phyloP scores from a whole-genome alignment of 2,113 vertebrate species.

The Daboia siamensis region DNA sequence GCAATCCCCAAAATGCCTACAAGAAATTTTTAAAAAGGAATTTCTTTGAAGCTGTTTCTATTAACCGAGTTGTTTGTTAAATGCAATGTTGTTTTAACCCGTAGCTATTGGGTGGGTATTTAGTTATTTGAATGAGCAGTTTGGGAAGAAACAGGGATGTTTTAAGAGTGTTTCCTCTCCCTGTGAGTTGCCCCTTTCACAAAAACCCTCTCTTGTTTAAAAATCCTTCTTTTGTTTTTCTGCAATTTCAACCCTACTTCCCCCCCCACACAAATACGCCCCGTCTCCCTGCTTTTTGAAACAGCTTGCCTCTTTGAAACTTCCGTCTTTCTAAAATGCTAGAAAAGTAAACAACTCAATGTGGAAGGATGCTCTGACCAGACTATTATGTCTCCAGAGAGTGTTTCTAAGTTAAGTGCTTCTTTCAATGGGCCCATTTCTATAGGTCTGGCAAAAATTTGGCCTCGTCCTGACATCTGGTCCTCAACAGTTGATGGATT shows the following conservation, averaged over 20 bases:
- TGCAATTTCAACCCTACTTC: background rate
- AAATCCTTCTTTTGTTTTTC: background rate
- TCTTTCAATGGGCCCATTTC: constrained; percentile 34
- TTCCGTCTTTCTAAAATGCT: constrained; percentile 12
- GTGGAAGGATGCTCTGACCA: background rate
- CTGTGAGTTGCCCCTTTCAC: background rate
- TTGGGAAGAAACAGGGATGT: background rate
- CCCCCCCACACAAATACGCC: background rate
- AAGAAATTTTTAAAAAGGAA: constrained; percentile 31
- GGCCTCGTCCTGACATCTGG: constrained; percentile 41
- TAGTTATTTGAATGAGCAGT: constrained; percentile 32
- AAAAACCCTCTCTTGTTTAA: constrained; percentile 18
- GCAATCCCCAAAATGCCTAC: constrained; percentile 12
- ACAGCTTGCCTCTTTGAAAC: constrained; percentile 33
- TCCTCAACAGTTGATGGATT: constrained; percentile 18
- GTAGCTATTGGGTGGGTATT: constrained; percentile 42
- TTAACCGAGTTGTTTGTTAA: constrained; percentile 46
- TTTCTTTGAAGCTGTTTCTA: constrained; percentile 48
- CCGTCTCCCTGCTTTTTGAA: constrained; percentile 23
- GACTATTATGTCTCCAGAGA: background rate
- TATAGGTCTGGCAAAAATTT: constrained; percentile 22
- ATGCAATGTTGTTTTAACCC: constrained; percentile 36
- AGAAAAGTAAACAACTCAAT: constrained; percentile 30
- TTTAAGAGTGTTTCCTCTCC: constrained; percentile 35
- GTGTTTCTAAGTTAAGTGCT: constrained; percentile 25